phyloP scores from a whole-genome alignment of 2,797 vertebrate genomes.

The Sebastes steindachneri region DNA sequence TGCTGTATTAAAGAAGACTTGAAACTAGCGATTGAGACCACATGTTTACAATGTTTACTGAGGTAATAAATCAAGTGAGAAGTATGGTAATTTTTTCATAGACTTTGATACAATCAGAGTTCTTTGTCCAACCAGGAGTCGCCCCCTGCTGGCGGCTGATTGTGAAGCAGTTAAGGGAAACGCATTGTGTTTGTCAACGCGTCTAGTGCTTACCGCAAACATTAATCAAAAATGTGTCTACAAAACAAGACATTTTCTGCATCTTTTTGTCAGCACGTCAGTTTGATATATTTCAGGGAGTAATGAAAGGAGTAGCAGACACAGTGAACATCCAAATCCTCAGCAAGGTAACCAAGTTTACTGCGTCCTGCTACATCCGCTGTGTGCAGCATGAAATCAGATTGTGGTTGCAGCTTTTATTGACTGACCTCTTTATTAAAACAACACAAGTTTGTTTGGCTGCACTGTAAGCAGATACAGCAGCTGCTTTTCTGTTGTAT shows the following conservation, averaged over 20 bases:
- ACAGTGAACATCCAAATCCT: background rate
- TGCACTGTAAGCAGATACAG: background rate
- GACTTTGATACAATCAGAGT: background rate
- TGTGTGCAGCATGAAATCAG: slow-evolving; percentile 2
- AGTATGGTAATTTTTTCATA: background rate
- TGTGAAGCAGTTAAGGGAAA: background rate
- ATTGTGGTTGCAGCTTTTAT: slow-evolving; percentile 2
- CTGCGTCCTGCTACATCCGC: background rate
- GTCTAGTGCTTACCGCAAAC: background rate
- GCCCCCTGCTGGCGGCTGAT: background rate
- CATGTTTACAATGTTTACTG: background rate
- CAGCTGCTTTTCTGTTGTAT: background rate
- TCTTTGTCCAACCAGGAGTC: background rate
- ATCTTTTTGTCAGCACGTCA: background rate
- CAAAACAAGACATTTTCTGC: background rate
- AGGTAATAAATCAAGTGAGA: background rate
- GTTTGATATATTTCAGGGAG: background rate
- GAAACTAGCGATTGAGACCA: background rate
- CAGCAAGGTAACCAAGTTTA: background rate
- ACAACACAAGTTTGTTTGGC: background rate
- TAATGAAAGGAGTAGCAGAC: background rate
- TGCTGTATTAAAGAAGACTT: background rate
- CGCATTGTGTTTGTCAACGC: background rate
- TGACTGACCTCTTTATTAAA: slow-evolving; percentile 30
- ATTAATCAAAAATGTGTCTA: background rate